phyloP scores from a whole-genome alignment of 2,797 vertebrate genomes.

The Morus bassanus region DNA sequence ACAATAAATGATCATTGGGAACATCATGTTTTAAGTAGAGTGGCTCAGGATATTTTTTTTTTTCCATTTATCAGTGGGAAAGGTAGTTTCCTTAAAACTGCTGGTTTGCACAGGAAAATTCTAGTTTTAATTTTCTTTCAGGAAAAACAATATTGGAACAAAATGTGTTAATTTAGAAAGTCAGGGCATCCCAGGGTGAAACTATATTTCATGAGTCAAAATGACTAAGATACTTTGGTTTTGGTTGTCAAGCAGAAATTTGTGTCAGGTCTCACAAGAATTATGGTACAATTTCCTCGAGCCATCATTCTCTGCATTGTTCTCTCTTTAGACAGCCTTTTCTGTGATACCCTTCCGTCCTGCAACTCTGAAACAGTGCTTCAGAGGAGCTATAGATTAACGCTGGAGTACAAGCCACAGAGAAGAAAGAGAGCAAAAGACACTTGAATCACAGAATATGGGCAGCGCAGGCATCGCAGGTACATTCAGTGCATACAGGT shows the following conservation, averaged over 20 bases:
- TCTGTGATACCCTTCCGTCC: not conserved
- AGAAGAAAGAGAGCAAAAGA: not conserved
- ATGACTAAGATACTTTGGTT: not conserved
- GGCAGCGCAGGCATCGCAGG: not conserved
- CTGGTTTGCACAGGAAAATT: not conserved
- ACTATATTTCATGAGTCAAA: not conserved
- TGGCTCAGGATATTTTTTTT: not conserved
- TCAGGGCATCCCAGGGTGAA: not conserved
- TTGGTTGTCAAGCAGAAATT: not conserved
- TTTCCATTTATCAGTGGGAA: not conserved
- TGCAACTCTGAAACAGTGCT: not conserved
- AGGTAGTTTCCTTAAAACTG: not conserved
- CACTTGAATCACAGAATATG: not conserved
- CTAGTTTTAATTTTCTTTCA: not conserved
- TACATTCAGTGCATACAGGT: not conserved
- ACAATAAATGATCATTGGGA: slow-evolving; percentile 45
- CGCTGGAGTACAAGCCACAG: not conserved
- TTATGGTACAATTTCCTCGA: not conserved
- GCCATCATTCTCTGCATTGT: not conserved
- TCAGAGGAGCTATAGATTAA: not conserved
- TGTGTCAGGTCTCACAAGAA: not conserved
- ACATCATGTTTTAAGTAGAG: not conserved
- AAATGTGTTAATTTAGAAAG: not conserved
- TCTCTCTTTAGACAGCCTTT: not conserved
- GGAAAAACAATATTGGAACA: not conserved